Evolutionary conservation across 2,797 vertebrate genomes (phyloP), one percentile per base, ranked within the genome.

Genomic region (Ctenochaetus hawaiiensis): DNA sequence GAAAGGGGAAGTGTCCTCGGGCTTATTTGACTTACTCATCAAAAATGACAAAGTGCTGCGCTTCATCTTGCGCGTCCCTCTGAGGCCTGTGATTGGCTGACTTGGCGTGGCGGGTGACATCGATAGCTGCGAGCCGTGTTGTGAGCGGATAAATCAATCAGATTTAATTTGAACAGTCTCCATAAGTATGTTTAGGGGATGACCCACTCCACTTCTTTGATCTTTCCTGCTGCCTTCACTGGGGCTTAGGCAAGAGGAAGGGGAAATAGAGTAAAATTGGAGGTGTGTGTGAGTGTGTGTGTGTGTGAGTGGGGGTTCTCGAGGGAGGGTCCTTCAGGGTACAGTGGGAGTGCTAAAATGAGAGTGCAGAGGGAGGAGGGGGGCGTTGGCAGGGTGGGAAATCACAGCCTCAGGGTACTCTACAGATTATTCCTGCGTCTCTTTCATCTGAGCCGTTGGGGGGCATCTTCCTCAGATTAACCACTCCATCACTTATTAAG

Each of bases 371-470:
- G 60, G 77, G 37, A 60, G 85, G 67, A 65, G 59, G 70, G 68
- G 61, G 69, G 78, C n/a, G 65, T 84, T 85, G 84, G 78, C 77
- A 83, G 63, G 39, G 60, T 84, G 80, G 87, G 81, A 89, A 89
- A 89, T 90, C 76, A 82, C 53, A 85, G 86, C 86, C 87, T 81
- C 41, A 54, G 82, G 91, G 83, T 84, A 84, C 81, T 87, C 61
- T 70, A 72, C 75, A 86, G 91, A 86, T 93, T 87, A 92, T 91
- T 87, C 90, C 78, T 86, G 53, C 78, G 81, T 72, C 54, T 51
- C 92, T 94, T 95, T 93, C 89, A 93, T 94, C 87, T 91, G 79
- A 71, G 63, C 67, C 68, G 23, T 78, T 63, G 75, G 79, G 81
- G 86, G 86, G 59, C 77, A 60, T 82, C 71, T 68, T 74, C 77